Evolutionary conservation across 2,113 vertebrate species (phyloP).

Genomic region (Microcebus tavaratra): DNA sequence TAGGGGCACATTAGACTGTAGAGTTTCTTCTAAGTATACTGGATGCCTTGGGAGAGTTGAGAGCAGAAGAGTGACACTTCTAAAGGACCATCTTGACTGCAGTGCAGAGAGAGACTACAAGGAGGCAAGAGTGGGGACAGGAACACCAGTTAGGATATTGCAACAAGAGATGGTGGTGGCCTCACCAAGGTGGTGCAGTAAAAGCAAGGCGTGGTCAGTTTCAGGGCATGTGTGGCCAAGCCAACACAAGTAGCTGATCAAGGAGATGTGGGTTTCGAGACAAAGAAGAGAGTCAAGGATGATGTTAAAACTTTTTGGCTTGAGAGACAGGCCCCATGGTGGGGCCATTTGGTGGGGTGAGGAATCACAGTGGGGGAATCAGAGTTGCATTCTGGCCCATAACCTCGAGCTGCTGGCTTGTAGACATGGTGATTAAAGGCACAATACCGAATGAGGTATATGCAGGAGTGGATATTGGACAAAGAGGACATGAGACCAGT

Average conservation of each 20-base stretch:
- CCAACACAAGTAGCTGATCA: neutral
- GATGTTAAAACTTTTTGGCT: neutral
- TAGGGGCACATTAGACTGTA: neutral
- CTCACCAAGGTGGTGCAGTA: neutral
- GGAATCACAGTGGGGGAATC: neutral
- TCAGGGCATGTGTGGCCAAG: neutral
- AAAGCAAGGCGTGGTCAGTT: accelerated
- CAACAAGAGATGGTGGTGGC: neutral
- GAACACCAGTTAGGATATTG: too few species aligned
- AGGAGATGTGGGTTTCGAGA: neutral
- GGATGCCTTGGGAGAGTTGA: neutral
- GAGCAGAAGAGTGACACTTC: neutral
- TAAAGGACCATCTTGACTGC: neutral
- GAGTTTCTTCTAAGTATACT: neutral
- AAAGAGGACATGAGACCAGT: neutral
- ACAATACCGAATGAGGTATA: neutral
- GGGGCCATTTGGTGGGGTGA: neutral
- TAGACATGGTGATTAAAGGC: neutral
- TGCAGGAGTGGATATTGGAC: too few species aligned
- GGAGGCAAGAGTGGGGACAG: neutral
- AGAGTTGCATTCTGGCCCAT: neutral
- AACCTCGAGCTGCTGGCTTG: neutral
- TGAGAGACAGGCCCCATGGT: neutral
- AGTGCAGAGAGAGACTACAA: neutral
- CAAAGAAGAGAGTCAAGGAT: neutral